Percentiles rank a stretch among this genome's conserved stretches.
Evolutionary conservation across 1,140 invertebrate species (phyloP).

Genomic region (Solen grandis): DNA sequence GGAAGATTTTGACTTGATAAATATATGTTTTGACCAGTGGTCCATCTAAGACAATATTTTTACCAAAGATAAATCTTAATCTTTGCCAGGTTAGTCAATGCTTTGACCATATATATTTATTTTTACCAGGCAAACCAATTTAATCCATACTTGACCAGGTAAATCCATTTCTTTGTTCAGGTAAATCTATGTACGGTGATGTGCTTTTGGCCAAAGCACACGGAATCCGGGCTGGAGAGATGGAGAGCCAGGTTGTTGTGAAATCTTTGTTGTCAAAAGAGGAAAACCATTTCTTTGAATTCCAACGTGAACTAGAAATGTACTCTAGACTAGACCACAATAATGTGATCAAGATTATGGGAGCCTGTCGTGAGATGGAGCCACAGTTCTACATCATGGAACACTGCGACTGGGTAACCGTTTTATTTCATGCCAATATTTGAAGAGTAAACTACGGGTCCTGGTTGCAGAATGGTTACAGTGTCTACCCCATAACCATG

Average conservation of each 20-base stretch:
- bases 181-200: slow-evolving; percentile 95
- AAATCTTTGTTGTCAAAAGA: slow-evolving; percentile 90
- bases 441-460: too few species aligned
- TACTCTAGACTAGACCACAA: slow-evolving; percentile 90
- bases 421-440: background rate
- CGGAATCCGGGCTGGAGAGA: slow-evolving; percentile 78
- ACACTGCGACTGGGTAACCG: slow-evolving; percentile 93
- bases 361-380: slow-evolving; percentile 90
- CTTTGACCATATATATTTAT: too few species aligned
- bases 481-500: too few species aligned
- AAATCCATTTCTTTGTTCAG: slow-evolving; percentile 80
- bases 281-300: slow-evolving; percentile 89
- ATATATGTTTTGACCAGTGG: too few species aligned
- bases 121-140: too few species aligned
- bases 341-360: slow-evolving; percentile 89
- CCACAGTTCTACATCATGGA: slow-evolving; percentile 95
- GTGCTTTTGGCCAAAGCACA: slow-evolving; percentile 89
- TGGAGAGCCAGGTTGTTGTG: slow-evolving; percentile 85
- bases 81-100: too few species aligned
- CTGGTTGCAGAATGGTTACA: too few species aligned
- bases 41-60: too few species aligned
- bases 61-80: too few species aligned
- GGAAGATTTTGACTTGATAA: too few species aligned
- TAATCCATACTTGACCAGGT: too few species aligned
- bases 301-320: slow-evolving; percentile 92